Percentiles rank a stretch among this genome's conserved stretches.
phyloP scores from a whole-genome alignment of 2,113 vertebrate genomes.

The Ctenomys sociabilis region DNA sequence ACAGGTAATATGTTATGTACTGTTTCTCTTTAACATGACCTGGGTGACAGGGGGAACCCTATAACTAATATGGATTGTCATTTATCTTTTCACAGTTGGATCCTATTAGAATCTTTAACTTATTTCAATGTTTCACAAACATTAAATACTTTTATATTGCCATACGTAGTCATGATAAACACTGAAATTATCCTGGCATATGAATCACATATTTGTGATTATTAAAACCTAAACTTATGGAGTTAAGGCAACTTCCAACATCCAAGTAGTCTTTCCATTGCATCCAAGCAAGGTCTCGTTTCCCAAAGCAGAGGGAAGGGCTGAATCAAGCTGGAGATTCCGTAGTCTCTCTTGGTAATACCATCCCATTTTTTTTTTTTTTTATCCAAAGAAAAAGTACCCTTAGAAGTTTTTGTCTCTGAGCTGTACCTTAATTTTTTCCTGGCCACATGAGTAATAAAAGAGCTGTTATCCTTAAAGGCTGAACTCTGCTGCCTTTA shows the following conservation, averaged over 20 bases:
- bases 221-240: not conserved
- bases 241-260: not conserved
- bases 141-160: conserved; percentile 23
- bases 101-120: not conserved
- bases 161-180: not conserved
- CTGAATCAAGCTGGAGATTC: not conserved
- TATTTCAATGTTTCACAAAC: conserved; percentile 13
- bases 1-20: not conserved
- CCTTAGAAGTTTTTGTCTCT: not conserved
- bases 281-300: not conserved
- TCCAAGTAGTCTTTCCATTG: not conserved
- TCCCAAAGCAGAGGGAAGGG: conserved; percentile 9
- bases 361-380: not conserved
- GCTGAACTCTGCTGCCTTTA: not conserved
- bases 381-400: not conserved
- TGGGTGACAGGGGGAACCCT: not conserved
- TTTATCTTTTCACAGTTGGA: conserved; percentile 32
- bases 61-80: not conserved
- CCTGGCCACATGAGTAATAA: not conserved
- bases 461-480: not conserved
- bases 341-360: not conserved
- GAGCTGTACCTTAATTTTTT: not conserved
- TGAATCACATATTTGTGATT: conserved; percentile 11
- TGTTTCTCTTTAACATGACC: not conserved
- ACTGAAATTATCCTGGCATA: not conserved